phyloP scores from a whole-genome alignment of 2,797 vertebrate species.

The Molossus molossus region DNA sequence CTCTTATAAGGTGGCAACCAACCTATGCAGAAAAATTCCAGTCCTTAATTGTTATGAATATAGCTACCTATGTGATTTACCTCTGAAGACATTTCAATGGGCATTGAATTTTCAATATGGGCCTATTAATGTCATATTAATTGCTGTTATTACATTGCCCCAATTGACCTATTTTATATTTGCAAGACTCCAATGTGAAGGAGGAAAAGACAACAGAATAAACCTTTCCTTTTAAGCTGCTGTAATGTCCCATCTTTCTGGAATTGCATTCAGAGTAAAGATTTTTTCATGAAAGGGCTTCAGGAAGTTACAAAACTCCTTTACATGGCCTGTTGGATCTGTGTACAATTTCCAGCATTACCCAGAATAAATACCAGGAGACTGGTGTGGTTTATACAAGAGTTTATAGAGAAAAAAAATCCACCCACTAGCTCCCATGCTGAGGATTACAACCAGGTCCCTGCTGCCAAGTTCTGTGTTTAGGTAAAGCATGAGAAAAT shows the following conservation, averaged over 20 bases:
- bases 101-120: constrained; percentile 68
- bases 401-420: constrained; percentile 94
- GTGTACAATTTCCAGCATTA: constrained; percentile 91
- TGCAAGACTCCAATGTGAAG: constrained; percentile 49
- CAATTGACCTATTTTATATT: constrained; percentile 79
- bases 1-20: constrained; percentile 9
- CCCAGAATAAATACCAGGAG: constrained; percentile 95
- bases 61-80: constrained; percentile 57
- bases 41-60: constrained; percentile 55
- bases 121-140: constrained; percentile 76
- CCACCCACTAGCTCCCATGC: constrained; percentile 94
- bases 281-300: constrained; percentile 88
- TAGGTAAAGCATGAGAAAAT: constrained; percentile 96
- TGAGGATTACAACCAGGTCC: constrained; percentile 95
- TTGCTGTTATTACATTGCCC: constrained; percentile 69
- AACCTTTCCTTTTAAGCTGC: constrained; percentile 74
- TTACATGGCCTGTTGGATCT: constrained; percentile 89
- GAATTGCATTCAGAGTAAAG: constrained; percentile 85
- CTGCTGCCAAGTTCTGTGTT: constrained; percentile 96
- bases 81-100: constrained; percentile 58
- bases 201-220: constrained; percentile 66
- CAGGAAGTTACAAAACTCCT: constrained; percentile 91
- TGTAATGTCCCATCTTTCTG: constrained; percentile 81
- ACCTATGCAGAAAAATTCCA: constrained; percentile 40
- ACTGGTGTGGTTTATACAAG: constrained; percentile 94